phyloP scores from a whole-genome alignment of 2,888 invertebrate species.

The Drosophila infuscata region DNA sequence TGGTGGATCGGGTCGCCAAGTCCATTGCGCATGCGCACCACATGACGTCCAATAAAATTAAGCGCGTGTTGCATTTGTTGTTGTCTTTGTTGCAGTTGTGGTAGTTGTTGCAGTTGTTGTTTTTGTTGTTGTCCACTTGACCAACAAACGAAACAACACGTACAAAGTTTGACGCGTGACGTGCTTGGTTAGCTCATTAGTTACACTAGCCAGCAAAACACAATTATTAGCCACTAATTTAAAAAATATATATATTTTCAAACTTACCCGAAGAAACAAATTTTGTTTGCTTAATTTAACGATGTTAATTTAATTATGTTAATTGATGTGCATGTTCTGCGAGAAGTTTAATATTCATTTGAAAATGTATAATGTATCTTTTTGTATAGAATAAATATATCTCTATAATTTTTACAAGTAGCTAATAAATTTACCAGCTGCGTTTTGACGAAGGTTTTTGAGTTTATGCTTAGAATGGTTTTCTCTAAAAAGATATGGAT shows the following conservation, averaged over 20 bases:
- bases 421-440: background rate
- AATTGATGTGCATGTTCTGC: background rate
- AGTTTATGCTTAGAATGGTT: background rate
- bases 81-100: slow-evolving; percentile 36
- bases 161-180: slow-evolving; percentile 79
- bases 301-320: background rate
- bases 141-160: slow-evolving; percentile 80
- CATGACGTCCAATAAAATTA: slow-evolving; percentile 77
- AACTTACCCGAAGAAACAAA: background rate
- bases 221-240: background rate
- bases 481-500: background rate
- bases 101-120: slow-evolving; percentile 13
- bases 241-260: background rate
- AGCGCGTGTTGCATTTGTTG: slow-evolving; percentile 74
- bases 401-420: background rate
- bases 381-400: background rate
- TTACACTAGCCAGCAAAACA: slow-evolving; percentile 53
- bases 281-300: background rate
- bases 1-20: slow-evolving; percentile 45
- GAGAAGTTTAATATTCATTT: background rate
- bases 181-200: slow-evolving; percentile 64
- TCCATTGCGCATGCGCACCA: slow-evolving; percentile 74
- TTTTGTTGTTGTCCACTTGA: slow-evolving; percentile 65
- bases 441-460: background rate
- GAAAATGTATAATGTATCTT: background rate